Percentiles rank a stretch among this genome's conserved stretches.
These are phyloP conservation scores for Tyria jacobaeae DNA, from an alignment of 2,888 invertebrate genomes.

Conservation along the genomic window DNA sequence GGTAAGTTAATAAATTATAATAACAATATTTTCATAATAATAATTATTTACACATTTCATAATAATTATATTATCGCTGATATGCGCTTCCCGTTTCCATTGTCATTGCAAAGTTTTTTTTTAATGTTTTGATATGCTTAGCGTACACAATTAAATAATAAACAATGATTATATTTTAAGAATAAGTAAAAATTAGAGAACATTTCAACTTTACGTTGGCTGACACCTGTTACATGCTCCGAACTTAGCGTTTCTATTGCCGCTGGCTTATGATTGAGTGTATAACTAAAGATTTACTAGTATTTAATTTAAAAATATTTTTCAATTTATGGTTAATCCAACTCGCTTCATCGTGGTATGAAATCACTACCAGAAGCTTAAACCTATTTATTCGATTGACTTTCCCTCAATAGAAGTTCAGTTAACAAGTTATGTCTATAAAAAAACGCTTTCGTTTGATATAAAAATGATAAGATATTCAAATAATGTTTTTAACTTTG, in stretches of 20 bases:
- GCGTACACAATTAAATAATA: constrained; percentile 18
- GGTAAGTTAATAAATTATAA: constrained; percentile 62
- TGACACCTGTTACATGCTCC: constrained; percentile 62
- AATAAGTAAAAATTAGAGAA: constrained; percentile 3
- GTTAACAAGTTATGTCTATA: neutral
- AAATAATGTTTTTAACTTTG: no score
- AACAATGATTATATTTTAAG: constrained; percentile 5
- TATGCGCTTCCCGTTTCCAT: constrained; percentile 51
- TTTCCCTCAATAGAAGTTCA: neutral
- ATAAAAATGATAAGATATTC: no score
- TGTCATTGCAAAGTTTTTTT: constrained; percentile 34
- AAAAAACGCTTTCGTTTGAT: neutral
- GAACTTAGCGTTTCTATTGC: constrained; percentile 4
- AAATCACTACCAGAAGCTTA: neutral
- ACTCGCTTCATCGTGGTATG: neutral
- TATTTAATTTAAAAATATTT: neutral
- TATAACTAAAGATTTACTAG: neutral
- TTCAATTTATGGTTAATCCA: neutral
- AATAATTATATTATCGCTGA: constrained; percentile 41
- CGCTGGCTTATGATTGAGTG: neutral
- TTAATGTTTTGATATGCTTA: constrained; percentile 16
- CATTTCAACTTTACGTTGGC: constrained; percentile 4
- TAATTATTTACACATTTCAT: constrained; percentile 4
- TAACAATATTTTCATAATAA: neutral
- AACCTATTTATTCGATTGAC: neutral